Base-by-base conservation (phyloP, 2,113 vertebrate genomes). In the Tyrannus savana region DNA sequence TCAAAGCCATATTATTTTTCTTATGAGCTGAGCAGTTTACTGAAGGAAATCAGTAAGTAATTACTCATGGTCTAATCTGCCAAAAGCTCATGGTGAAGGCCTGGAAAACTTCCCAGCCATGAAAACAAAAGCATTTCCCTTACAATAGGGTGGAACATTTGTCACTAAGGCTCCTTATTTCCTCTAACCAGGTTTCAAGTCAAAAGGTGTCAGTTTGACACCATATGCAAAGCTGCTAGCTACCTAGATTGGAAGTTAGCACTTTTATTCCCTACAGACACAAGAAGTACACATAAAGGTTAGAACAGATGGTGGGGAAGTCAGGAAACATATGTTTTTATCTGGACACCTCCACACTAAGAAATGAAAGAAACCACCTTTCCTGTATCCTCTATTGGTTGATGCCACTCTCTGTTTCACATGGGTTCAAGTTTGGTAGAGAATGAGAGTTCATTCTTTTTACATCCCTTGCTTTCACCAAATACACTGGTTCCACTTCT, bases 161-260 rank as follows among this genome's bases (percentile, higher is more conserved):
- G 63, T 71, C 82, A 92, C 68, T 27, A 67, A 88, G 31, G 19
- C 33, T 87, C 62, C 44, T 96, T 55, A 90, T 91, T 95, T 95
- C 95, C 90, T 88, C 41, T 71, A 90, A 86, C 14, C 47, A 80
- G 84, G 78, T 88, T 88, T 93, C 64, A 74, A 90, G 76, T 71
- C 11, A 55, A 92, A 95, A 96, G 87, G 91, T 95, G 85, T 90
- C 92, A 91, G 79, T 93, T 96, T 96, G 87, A 96, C 90, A 94
- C 85, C 87, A 91, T 91, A 88, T 94, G 91, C 85, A 88, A 81
- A 91, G 85, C 82, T 93, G 84, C 90, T 83, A 90, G 78, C 55
- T 44, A 94, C 75, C 93, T 93, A 76, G 89, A 73, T 85, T 85
- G 55, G 79, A 93, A 93, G 90, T 95, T 95, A 90, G 87, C 90